A percentile compares a stretch with the other conserved stretches of the same genome.
Conservation (phyloP, 1,140 invertebrate species). For the Helicoverpa armigera region DNA sequence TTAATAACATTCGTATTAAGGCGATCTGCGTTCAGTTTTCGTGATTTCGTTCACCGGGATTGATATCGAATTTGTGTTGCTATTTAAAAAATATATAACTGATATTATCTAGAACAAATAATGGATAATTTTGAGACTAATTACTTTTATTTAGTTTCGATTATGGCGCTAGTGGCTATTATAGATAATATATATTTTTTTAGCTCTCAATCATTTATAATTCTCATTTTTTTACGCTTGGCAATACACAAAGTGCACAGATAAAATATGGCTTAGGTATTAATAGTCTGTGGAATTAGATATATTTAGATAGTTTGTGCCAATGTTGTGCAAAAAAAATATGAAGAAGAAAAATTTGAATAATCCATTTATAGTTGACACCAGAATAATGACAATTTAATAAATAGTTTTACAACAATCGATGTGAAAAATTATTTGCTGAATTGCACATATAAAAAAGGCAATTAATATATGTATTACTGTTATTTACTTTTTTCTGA, state of each 20-base stretch:
- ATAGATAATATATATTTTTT: conserved; percentile 23
- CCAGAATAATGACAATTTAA: no score
- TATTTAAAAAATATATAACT: conserved; percentile 8
- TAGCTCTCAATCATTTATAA: background rate
- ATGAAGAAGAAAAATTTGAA: background rate
- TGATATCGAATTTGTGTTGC: conserved; percentile 13
- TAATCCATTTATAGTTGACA: background rate
- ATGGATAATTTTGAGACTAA: conserved; percentile 14
- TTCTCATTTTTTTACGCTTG: conserved; percentile 4
- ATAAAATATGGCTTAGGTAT: no score
- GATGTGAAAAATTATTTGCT: no score
- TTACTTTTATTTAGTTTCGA: background rate
- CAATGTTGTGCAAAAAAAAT: background rate
- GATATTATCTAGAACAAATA: conserved; percentile 38
- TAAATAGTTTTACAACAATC: no score
- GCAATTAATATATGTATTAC: no score
- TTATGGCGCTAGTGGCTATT: conserved; percentile 31
- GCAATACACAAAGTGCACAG: background rate
- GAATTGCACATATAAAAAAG: no score
- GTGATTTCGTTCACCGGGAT: background rate
- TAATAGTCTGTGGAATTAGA: no score
- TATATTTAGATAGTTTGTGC: no score
- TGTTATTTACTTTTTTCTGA: no score
- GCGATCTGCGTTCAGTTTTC: conserved; percentile 30
- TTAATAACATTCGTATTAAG: conserved; percentile 6